These are phyloP conservation scores for Drosophila helvetica DNA, from an alignment of 2,888 invertebrate species.

Conservation along the genomic window DNA sequence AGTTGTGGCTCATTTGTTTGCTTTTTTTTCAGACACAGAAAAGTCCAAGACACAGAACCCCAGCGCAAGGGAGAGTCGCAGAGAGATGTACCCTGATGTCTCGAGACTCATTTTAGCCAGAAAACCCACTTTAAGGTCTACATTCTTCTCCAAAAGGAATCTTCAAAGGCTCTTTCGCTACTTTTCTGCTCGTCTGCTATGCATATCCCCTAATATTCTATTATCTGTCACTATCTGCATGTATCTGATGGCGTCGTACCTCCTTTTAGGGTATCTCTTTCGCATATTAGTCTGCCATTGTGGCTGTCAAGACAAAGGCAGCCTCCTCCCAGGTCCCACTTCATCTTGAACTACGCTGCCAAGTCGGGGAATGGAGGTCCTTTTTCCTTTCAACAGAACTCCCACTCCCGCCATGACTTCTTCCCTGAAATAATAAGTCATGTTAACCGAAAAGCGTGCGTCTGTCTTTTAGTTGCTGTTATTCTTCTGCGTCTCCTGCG, in stretches of 20 bases:
- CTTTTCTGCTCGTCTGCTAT: too few species aligned
- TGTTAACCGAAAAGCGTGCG: conserved; percentile 75
- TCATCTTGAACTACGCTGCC: conserved; percentile 63
- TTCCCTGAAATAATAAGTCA: conserved; percentile 71
- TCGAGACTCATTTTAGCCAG: too few species aligned
- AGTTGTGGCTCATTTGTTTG: conserved; percentile 63
- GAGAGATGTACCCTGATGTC: background rate
- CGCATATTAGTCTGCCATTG: conserved; percentile 31
- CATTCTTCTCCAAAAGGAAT: too few species aligned
- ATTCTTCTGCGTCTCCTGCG: conserved; percentile 33
- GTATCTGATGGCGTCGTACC: background rate
- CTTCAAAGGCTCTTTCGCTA: background rate
- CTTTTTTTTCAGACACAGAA: conserved; percentile 54
- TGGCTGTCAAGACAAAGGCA: conserved; percentile 28
- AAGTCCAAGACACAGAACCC: background rate
- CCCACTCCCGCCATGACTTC: conserved; percentile 22
- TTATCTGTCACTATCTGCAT: background rate
- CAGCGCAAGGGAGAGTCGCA: too few species aligned
- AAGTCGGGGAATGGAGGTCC: conserved; percentile 36
- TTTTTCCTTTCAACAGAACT: background rate
- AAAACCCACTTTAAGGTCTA: too few species aligned
- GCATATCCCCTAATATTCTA: background rate
- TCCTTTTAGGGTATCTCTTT: conserved; percentile 14
- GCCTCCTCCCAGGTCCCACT: conserved; percentile 18
- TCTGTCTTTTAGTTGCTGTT: conserved; percentile 55